A percentile compares a stretch with the other conserved stretches of the same genome.
Evolutionary conservation across 2,888 invertebrate genomes (phyloP).

Genomic region (Apodemia duryi): DNA sequence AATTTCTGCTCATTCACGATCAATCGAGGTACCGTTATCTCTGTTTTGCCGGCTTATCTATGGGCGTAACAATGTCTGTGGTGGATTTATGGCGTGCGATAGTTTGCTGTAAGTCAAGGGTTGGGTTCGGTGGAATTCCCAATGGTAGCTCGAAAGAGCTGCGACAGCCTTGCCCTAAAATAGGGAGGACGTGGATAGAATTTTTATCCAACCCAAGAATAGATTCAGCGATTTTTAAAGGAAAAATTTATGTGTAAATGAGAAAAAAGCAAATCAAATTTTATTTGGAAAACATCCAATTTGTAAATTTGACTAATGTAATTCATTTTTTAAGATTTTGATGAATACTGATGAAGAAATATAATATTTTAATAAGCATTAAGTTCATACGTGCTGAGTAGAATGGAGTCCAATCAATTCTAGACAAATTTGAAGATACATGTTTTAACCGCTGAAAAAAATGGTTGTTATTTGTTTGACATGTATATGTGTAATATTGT

Average conservation of each 20-base stretch:
- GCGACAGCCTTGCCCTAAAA: conserved; percentile 13
- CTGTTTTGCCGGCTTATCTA: conserved; percentile 67
- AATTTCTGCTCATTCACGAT: conserved; percentile 75
- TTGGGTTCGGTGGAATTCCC: conserved; percentile 27
- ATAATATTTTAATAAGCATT: no score
- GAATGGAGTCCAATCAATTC: no score
- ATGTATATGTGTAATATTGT: no score
- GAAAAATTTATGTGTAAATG: not conserved
- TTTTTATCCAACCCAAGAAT: conserved; percentile 7
- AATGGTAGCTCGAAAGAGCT: conserved; percentile 26
- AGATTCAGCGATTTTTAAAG: not conserved
- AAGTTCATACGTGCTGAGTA: no score
- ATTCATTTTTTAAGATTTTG: no score
- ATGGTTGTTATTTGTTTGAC: no score
- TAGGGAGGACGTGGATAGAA: conserved; percentile 10
- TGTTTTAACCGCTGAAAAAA: no score
- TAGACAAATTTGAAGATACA: no score
- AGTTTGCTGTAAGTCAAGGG: conserved; percentile 31
- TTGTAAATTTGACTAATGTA: not conserved
- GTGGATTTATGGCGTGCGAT: conserved; percentile 48
- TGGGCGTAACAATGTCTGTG: conserved; percentile 49
- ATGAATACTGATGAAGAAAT: no score
- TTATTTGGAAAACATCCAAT: not conserved
- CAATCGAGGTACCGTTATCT: conserved; percentile 68
- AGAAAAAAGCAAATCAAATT: not conserved